Conservation (phyloP, 37 sponge, comb jelly and placozoan species). For the Lycopodina hypogea region DNA sequence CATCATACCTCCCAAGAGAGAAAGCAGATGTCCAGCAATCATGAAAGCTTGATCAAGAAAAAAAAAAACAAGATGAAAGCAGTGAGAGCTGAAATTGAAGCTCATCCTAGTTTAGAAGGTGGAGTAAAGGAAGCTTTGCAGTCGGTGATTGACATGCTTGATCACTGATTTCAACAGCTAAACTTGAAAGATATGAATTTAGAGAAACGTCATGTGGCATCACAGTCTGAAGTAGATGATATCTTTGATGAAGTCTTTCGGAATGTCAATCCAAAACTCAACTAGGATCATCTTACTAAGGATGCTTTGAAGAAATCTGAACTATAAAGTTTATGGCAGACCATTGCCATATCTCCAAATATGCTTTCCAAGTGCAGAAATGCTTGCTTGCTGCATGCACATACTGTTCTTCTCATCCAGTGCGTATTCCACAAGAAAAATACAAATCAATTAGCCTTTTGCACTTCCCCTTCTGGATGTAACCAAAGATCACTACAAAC, state of each 20-base stretch:
- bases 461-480: slow-evolving; percentile 25
- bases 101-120: neutral
- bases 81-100: slow-evolving; percentile 21
- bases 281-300: slow-evolving; percentile 1
- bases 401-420: slow-evolving; percentile 23
- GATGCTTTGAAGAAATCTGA: neutral
- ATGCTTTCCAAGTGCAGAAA: slow-evolving; percentile 30
- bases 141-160: slow-evolving; percentile 10
- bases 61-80: neutral
- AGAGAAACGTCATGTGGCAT: neutral
- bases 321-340: slow-evolving; percentile 3
- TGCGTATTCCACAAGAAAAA: neutral
- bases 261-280: slow-evolving; percentile 11
- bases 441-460: slow-evolving; percentile 5
- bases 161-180: slow-evolving; percentile 15
- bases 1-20: slow-evolving; percentile 9
- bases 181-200: slow-evolving; percentile 22
- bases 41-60: slow-evolving; percentile 14
- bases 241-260: neutral
- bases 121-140: slow-evolving; percentile 7
- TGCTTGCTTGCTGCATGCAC: slow-evolving; percentile 5
- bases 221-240: neutral
- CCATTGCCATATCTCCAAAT: slow-evolving; percentile 17
- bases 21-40: neutral
- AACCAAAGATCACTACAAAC: slow-evolving; percentile 24